Evolutionary conservation across 2,113 vertebrate genomes (phyloP).

Genomic region (Dinomys branickii): DNA sequence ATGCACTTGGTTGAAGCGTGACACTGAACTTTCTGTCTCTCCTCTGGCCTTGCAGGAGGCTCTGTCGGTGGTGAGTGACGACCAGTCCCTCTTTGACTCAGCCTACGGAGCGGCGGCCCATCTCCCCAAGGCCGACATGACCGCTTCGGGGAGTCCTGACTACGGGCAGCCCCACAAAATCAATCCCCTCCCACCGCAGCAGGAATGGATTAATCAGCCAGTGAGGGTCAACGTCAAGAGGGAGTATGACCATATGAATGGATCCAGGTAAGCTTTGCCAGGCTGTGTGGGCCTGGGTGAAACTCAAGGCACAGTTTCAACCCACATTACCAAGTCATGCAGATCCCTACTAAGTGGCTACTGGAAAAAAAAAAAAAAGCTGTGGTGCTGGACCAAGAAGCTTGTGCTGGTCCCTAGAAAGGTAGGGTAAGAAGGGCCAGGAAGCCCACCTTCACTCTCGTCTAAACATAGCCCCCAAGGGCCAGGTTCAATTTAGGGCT

Average conservation of each 20-base stretch:
- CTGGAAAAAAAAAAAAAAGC: not conserved
- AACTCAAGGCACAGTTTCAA: rapidly evolving
- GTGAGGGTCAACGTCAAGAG: constrained; percentile 96
- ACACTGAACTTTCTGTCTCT: constrained; percentile 52
- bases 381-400: not conserved
- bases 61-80: constrained; percentile 99
- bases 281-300: not conserved
- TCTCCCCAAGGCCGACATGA: constrained; percentile 98
- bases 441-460: not conserved
- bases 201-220: constrained; percentile 98
- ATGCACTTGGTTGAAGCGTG: not conserved
- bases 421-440: not conserved
- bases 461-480: not conserved
- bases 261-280: constrained; percentile 91
- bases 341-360: not conserved
- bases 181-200: constrained; percentile 96
- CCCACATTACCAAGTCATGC: not conserved
- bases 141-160: constrained; percentile 97
- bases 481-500: not conserved
- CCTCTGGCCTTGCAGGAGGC: constrained; percentile 91
- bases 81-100: constrained; percentile 98
- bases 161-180: constrained; percentile 98
- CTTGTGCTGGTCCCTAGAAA: not conserved
- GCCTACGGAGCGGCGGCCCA: constrained; percentile 95
- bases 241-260: constrained; percentile 99